phyloP scores from a whole-genome alignment of 92 coral and sea anemone genomes.

The Porites evermanni region DNA sequence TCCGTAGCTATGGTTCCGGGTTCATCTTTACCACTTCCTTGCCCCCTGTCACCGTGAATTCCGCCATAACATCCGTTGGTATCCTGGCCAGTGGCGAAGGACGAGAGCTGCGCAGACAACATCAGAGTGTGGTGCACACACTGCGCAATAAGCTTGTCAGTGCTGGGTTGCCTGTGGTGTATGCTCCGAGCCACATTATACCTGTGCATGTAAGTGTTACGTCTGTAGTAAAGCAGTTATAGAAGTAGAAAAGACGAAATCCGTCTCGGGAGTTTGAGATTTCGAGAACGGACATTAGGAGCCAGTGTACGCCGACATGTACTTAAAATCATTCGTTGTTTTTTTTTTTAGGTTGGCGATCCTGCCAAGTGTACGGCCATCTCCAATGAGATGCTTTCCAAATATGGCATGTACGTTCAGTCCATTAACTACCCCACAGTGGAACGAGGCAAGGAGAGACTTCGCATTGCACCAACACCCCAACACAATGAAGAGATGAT shows the following conservation, averaged over 20 bases:
- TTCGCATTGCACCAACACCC: constrained; percentile 98
- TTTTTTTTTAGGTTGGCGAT: constrained; percentile 85
- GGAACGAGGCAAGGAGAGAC: constrained; percentile 93
- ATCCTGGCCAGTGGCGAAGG: constrained; percentile 93
- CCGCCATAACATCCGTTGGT: constrained; percentile 91
- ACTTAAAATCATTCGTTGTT: not conserved
- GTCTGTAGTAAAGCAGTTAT: no score
- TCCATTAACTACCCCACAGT: constrained; percentile 99
- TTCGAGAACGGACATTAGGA: no score
- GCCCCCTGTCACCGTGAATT: constrained; percentile 91
- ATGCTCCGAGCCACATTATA: constrained; percentile 94
- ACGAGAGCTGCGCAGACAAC: constrained; percentile 71
- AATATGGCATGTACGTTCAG: constrained; percentile 93
- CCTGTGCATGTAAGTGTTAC: constrained; percentile 92
- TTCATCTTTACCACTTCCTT: constrained; percentile 96
- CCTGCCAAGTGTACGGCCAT: constrained; percentile 94
- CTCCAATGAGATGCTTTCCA: constrained; percentile 89
- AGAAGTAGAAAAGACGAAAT: no score
- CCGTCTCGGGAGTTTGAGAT: no score
- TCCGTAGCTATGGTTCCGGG: constrained; percentile 98
- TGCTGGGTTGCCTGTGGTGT: constrained; percentile 95
- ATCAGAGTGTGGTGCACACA: constrained; percentile 79
- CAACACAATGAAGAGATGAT: constrained; percentile 92
- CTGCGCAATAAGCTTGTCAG: constrained; percentile 92
- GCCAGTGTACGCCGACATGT: no score